Evolutionary conservation across 2,797 vertebrate genomes (phyloP).

Genomic region (Acanthiza pusilla): DNA sequence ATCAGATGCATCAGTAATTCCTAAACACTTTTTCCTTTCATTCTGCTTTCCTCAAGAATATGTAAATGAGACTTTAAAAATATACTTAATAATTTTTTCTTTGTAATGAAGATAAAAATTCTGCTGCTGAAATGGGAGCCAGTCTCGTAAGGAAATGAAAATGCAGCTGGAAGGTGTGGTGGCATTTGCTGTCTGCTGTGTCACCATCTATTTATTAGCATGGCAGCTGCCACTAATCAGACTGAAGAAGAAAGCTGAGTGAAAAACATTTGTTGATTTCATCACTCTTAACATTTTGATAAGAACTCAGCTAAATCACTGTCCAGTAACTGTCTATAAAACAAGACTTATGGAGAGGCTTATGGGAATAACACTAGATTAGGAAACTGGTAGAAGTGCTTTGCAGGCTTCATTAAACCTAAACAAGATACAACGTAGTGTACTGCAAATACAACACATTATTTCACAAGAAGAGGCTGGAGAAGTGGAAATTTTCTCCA

Average conservation of each 20-base stretch:
- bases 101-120: background rate
- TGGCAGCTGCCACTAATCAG: background rate
- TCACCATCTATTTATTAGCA: background rate
- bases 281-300: background rate
- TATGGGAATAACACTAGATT: background rate
- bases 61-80: background rate
- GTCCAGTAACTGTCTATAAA: background rate
- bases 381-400: background rate
- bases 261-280: background rate
- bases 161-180: background rate
- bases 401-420: background rate
- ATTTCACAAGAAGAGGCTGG: background rate
- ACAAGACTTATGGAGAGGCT: background rate
- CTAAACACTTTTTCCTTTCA: background rate
- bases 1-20: background rate
- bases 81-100: background rate
- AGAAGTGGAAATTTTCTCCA: background rate
- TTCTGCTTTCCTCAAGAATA: background rate
- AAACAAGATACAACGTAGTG: background rate
- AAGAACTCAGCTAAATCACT: background rate
- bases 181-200: background rate
- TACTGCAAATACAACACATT: background rate
- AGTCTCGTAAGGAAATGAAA: background rate
- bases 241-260: background rate
- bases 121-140: background rate